Evolutionary conservation across 2,888 invertebrate species (phyloP), one percentile per base, ranked within the genome.

Genomic region (Anaspis maculata): DNA sequence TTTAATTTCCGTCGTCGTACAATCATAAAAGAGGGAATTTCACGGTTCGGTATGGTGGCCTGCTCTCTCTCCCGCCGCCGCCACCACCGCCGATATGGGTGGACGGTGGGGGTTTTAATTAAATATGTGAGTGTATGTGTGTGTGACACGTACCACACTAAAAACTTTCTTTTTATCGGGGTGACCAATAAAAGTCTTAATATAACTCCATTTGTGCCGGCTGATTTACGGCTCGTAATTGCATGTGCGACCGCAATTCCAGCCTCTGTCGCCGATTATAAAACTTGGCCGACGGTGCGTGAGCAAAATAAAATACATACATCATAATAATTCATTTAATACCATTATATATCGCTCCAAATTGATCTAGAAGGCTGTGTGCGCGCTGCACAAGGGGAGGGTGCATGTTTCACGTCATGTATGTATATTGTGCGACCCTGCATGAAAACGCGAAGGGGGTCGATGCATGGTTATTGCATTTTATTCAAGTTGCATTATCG

Each of bases 201-300:
- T 58, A 57, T 52, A 56, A 56, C 54, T 59, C 55, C 56, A 59
- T 61, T 59, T 56, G 48, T 49, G 55, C 39, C 46, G 39, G 39
- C 41, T 61, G 60, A 61, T 61, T 60, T 61, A 61, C 51, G 53
- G 49, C 41, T 49, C 48, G 49, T 59, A 59, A 60, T 61, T 60
- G 60, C 59, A 57, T 59, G 59, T 57, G 58, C 50, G 50, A 53
- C 49, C 51, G 53, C 56, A 55, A 56, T 59, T 57, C 59, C n/a
- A 52, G 49, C 46, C 42, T 43, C 49, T 47, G 51, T 51, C 51
- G 50, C 44, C 42, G 49, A 40, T 45, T 47, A 37, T 54, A 51
- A 49, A 51, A 50, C 50, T 53, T 49, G 47, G 42, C 47, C 29
- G 16, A 12, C 10, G 42, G 51, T 54, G 56, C 53, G 56, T 54